Percentiles rank a stretch among this genome's conserved stretches.
phyloP scores from a whole-genome alignment of 2,113 vertebrate genomes.

The Illadopsis cleaveri region DNA sequence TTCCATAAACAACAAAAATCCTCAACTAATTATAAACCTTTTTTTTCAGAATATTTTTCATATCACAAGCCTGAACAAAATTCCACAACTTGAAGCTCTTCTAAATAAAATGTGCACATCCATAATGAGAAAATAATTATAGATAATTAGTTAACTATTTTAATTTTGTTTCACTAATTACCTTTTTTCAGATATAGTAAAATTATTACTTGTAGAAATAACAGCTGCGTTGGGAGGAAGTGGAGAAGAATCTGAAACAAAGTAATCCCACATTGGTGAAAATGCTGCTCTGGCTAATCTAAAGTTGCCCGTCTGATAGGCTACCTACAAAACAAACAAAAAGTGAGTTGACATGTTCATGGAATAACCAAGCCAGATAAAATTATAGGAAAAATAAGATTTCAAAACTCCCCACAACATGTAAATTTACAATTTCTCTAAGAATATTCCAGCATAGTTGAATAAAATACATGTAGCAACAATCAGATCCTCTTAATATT shows the following conservation, averaged over 20 bases:
- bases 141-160: neutral
- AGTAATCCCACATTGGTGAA: constrained; percentile 86
- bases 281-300: constrained; percentile 83
- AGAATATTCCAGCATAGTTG: constrained; percentile 42
- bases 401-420: neutral
- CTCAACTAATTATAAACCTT: neutral
- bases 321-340: constrained; percentile 73
- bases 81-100: neutral
- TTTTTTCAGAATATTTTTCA: neutral
- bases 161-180: constrained; percentile 44
- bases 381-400: neutral
- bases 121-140: neutral
- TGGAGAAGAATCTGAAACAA: constrained; percentile 64
- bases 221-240: neutral
- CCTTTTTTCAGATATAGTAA: constrained; percentile 71
- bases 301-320: constrained; percentile 84
- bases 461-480: constrained; percentile 56
- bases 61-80: neutral
- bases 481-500: neutral
- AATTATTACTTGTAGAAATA: constrained; percentile 54
- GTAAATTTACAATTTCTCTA: constrained; percentile 27
- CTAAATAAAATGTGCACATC: neutral
- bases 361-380: neutral
- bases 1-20: neutral
- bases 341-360: neutral